Evolutionary conservation across 2,113 vertebrate species (phyloP).

Genomic region (Thalassarche chlororhynchos): DNA sequence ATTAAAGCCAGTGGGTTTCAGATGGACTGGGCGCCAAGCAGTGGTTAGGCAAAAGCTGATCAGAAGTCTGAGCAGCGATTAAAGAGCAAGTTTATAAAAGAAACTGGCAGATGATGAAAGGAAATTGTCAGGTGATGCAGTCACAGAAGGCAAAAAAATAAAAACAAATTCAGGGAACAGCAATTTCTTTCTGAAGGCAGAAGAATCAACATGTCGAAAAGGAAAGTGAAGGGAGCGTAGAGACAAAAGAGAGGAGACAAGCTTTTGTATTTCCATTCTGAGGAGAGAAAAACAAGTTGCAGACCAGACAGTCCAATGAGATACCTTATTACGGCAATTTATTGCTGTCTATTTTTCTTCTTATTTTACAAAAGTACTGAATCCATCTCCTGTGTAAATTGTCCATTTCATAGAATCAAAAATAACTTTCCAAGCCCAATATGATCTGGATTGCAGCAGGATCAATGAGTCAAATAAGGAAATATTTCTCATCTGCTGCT

Average conservation of each 20-base stretch:
- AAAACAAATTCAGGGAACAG: slow-evolving; percentile 5
- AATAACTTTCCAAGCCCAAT: background rate
- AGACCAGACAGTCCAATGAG: background rate
- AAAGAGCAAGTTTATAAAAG: background rate
- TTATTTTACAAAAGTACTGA: background rate
- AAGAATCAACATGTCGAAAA: background rate
- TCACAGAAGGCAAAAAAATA: background rate
- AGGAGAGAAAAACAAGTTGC: background rate
- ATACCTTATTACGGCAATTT: slow-evolving; percentile 10
- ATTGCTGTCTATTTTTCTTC: background rate
- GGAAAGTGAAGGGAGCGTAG: background rate
- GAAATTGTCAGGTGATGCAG: slow-evolving; percentile 5
- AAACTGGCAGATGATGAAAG: background rate
- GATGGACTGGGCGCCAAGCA: background rate
- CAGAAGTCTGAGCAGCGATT: background rate
- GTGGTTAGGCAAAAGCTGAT: background rate
- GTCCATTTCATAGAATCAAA: background rate
- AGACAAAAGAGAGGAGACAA: background rate
- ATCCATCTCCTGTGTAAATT: background rate
- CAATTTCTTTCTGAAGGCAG: background rate
- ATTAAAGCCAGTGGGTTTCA: background rate
- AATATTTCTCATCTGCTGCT: background rate
- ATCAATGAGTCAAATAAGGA: background rate
- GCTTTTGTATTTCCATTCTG: background rate
- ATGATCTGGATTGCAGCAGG: background rate